Evolutionary conservation across 2,113 vertebrate species (phyloP).

Genomic region (Erpornis zantholeuca): DNA sequence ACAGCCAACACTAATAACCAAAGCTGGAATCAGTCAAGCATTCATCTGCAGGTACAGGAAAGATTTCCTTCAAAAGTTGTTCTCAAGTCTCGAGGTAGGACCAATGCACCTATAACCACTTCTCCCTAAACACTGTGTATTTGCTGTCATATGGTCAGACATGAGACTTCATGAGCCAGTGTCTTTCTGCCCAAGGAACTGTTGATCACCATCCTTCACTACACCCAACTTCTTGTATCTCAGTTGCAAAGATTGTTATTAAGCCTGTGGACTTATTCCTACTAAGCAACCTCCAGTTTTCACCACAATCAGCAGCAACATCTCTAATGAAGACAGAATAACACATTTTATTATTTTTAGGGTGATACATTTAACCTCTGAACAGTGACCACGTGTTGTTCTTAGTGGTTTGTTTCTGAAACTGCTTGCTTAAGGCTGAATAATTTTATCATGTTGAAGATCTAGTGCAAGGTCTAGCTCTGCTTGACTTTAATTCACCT

Average conservation of each 20-base stretch:
- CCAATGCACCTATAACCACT: background rate
- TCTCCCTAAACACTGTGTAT: background rate
- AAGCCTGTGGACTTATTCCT: background rate
- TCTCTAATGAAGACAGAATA: background rate
- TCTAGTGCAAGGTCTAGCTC: background rate
- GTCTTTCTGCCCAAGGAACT: background rate
- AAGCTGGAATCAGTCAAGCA: background rate
- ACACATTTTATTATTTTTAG: background rate
- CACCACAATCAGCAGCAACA: background rate
- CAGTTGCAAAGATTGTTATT: background rate
- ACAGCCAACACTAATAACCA: rapidly evolving
- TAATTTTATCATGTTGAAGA: background rate
- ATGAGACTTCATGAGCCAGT: rapidly evolving
- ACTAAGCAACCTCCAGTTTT: background rate
- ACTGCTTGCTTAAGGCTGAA: background rate
- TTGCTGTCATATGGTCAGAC: background rate
- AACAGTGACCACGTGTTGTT: background rate
- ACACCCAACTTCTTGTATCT: background rate
- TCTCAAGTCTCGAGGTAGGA: background rate
- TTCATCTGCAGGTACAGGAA: background rate
- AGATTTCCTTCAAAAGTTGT: background rate
- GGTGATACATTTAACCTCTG: background rate
- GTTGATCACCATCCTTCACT: background rate
- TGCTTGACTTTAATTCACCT: background rate
- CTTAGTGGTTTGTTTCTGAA: background rate